Base-by-base conservation (phyloP, 1,140 invertebrate genomes). In the Myzus persicae region DNA sequence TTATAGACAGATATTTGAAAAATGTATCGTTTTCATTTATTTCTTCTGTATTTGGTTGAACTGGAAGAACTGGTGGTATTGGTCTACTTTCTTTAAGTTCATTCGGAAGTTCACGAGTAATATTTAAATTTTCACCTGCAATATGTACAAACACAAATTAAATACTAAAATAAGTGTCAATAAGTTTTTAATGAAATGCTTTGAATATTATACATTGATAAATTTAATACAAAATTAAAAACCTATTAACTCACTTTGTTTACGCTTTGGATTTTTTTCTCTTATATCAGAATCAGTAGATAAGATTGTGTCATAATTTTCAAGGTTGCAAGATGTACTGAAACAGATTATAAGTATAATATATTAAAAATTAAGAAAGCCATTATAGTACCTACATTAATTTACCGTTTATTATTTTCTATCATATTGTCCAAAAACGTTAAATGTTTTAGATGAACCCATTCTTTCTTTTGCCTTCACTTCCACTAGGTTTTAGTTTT, bases 31-130 rank as follows among this genome's bases (percentile, higher is more conserved):
- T 67, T 67, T 31, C 31, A 67, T 67, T 31, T 67, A 67, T 2
- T 67, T 67, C 59, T n/a, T 11, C 26, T 67, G 59, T 67, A 44
- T 31, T 31, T 67, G 59, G 59, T 67, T 31, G 59, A 67, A 67
- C 59, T n/a, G 59, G 59, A n/a, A n/a, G 59, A 67, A 67, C 59
- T 67, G 59, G 59, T 67, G 59, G 59, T 67, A n/a, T 67, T 67
- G 31, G 31, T 67, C 31, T 67, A 67, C 59, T 67, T 31, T 67
- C 31, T 67, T 67, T 67, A 24, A 67, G 59, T 67, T 67, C 4
- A 5, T 67, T 67, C 59, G n/a, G 9, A 67, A n/a, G 59, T 67
- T 67, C 59, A 67, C 26, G 26, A 67, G 31, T 67, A 67, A 67
- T n/a, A 67, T 67, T 67, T 67, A 67, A 9, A n/a, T 1, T 54